Percentiles rank a stretch among this genome's conserved stretches.
Conservation (phyloP, 2,888 invertebrate genomes). For the Nephrotoma guestfalica region DNA sequence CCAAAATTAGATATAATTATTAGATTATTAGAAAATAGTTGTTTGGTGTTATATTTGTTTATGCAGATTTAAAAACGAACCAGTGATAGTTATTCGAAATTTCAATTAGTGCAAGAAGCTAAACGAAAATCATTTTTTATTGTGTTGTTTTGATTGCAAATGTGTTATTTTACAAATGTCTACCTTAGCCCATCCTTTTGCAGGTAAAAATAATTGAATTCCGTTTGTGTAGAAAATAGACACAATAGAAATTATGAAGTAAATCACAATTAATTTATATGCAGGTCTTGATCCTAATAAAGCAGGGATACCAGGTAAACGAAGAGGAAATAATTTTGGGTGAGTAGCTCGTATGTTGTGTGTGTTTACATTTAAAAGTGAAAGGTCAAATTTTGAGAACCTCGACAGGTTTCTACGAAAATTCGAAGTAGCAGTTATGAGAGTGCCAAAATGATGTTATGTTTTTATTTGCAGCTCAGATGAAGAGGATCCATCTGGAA, state of each 20-base stretch:
- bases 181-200: constrained; percentile 19
- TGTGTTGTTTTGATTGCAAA: constrained; percentile 9
- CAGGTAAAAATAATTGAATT: constrained; percentile 13
- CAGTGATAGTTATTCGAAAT: background rate
- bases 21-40: background rate
- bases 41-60: background rate
- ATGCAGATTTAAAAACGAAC: background rate
- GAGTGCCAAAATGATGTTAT: background rate
- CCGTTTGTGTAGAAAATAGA: background rate
- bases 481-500: constrained; percentile 19
- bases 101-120: background rate
- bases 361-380: background rate
- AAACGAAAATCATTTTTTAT: background rate
- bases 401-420: background rate
- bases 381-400: background rate
- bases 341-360: constrained; percentile 10
- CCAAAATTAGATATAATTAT: background rate
- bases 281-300: constrained; percentile 18
- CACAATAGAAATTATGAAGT: background rate
- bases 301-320: constrained; percentile 16
- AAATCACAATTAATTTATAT: constrained; percentile 2
- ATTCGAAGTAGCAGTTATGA: background rate
- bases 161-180: constrained; percentile 18
- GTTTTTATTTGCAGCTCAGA: constrained; percentile 15
- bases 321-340: constrained; percentile 15